Percentiles rank a stretch among this genome's conserved stretches.
Evolutionary conservation across 2,113 vertebrate species (phyloP).

Genomic region (Sapayoa aenigma): DNA sequence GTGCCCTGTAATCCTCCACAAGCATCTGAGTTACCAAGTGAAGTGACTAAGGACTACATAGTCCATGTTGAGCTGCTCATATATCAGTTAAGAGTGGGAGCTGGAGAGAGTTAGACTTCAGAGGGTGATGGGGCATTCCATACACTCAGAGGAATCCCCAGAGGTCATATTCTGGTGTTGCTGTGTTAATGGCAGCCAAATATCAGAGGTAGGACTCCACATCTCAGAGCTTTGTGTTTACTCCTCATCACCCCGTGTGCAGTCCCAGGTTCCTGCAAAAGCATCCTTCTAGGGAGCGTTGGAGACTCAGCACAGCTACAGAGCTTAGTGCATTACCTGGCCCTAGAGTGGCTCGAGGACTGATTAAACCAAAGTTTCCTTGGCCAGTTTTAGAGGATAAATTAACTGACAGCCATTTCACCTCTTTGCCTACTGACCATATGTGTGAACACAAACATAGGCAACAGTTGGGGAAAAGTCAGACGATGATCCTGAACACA

Average conservation of each 20-base stretch:
- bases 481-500: not conserved
- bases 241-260: not conserved
- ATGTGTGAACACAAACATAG: not conserved
- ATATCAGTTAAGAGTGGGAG: not conserved
- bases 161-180: not conserved
- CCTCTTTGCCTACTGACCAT: not conserved
- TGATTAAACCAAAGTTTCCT: not conserved
- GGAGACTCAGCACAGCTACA: not conserved
- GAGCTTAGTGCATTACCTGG: not conserved
- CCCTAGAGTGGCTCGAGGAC: not conserved
- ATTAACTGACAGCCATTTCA: not conserved
- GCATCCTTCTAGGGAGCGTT: not conserved
- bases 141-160: not conserved
- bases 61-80: not conserved
- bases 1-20: not conserved
- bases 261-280: not conserved
- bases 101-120: not conserved
- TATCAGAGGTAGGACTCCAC: not conserved
- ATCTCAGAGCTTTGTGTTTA: not conserved
- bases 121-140: not conserved
- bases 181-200: not conserved
- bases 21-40: not conserved
- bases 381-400: not conserved
- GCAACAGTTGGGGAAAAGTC: not conserved
- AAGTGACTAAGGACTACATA: not conserved